These are phyloP conservation scores for Ridgeia piscesae DNA, from an alignment of 1,140 invertebrate species.

Conservation along the genomic window DNA sequence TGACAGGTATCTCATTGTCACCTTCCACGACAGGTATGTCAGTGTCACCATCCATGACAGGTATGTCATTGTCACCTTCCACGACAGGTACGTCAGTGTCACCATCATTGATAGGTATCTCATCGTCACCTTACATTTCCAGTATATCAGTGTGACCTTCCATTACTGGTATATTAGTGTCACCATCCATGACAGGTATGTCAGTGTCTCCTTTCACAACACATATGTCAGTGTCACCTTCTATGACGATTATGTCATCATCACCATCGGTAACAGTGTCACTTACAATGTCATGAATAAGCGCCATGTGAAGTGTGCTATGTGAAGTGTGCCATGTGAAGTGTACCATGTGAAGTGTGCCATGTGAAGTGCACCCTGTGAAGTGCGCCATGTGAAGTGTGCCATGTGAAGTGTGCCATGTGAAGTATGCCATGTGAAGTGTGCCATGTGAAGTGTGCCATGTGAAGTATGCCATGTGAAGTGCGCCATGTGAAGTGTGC, in stretches of 20 bases:
- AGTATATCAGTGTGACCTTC: not conserved
- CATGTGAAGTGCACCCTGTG: too few species aligned
- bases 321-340: too few species aligned
- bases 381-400: too few species aligned
- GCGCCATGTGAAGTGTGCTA: too few species aligned
- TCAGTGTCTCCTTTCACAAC: not conserved
- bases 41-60: not conserved
- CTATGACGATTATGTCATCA: not conserved
- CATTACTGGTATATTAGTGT: not conserved
- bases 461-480: too few species aligned
- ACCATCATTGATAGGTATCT: not conserved
- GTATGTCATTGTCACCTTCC: not conserved
- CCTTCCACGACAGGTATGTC: not conserved
- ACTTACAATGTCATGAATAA: too few species aligned
- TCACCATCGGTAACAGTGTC: too few species aligned
- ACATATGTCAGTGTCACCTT: not conserved
- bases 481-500: too few species aligned
- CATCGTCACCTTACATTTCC: not conserved
- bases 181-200: not conserved
- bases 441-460: too few species aligned
- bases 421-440: too few species aligned
- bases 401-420: too few species aligned
- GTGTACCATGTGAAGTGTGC: too few species aligned
- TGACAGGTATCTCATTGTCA: not conserved
- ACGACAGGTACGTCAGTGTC: not conserved